Base-by-base conservation (phyloP, 1,140 invertebrate species). In the Chironomus tepperi region DNA sequence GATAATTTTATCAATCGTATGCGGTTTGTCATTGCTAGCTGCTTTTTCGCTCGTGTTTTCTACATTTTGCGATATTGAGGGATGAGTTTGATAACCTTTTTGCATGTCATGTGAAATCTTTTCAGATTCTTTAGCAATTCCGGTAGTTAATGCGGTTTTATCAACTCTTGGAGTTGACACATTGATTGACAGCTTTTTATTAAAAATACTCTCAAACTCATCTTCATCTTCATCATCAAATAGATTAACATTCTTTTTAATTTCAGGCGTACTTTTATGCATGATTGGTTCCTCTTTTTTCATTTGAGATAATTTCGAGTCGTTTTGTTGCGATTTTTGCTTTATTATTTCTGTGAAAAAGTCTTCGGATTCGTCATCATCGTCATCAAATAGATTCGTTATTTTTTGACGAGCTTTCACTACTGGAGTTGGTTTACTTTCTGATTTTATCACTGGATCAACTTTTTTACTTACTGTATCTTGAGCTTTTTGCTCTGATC, bases 51-150 rank as follows among this genome's bases (percentile, higher is more conserved):
- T 34, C 24, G 24, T 34, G 5, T 34, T 34, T 34, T 34, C 5
- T 34, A 34, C 24, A 34, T 34, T 34, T 5, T 34, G 24, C 1
- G 24, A 34, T 5, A 5, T 34, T 34, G 24, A 34, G 24, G 24
- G 24, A 34, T 34, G 24, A 34, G 24, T 34, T 34, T 34, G 24
- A 34, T 34, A 34, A 34, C 24, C 24, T 34, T 34, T 34, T 2
- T 34, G 24, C 24, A 34, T 34, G 24, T 34, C n/a, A n/a, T n/a
- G n/a, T n/a, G n/a, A n/a, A n/a, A n/a, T 82, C 64, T 77, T 81
- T 74, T 84, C 83, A 3, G 80, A 77, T 77, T 83, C 81, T 76
- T 78, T 80, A 2, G 81, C 78, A 75, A 82, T 82, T 77, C 82
- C 80, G 74, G 83, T 83, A 34, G 73, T 78, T 12, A 82, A 82